Conservation (phyloP, 1,140 invertebrate genomes). For the Aphaenogaster ashmeadi region DNA sequence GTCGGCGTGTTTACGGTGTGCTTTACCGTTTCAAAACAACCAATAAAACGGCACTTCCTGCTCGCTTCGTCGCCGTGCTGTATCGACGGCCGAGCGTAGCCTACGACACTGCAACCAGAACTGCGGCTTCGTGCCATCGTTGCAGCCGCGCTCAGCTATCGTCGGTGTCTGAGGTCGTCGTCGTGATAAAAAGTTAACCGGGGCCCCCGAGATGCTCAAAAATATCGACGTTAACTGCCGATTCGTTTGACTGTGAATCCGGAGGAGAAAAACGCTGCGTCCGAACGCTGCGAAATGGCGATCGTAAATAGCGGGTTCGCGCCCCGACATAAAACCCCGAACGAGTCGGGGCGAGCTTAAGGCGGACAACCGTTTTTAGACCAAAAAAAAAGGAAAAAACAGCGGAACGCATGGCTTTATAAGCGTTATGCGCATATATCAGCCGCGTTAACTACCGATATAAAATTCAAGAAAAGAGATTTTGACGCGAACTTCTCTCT, state of each 20-base stretch:
- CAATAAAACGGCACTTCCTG: constrained; percentile 71
- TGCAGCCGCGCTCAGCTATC: background rate
- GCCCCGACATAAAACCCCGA: constrained; percentile 69
- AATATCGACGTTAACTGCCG: constrained; percentile 45
- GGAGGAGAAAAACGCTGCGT: constrained; percentile 29
- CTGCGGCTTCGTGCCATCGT: constrained; percentile 17
- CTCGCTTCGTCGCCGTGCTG: constrained; percentile 11
- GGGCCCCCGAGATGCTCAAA: background rate
- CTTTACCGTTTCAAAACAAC: constrained; percentile 76
- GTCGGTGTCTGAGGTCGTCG: constrained; percentile 3
- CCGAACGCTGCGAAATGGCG: constrained; percentile 45
- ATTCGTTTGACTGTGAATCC: constrained; percentile 35
- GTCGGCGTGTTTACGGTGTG: constrained; percentile 69
- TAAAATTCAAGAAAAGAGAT: constrained; percentile 72
- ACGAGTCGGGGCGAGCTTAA: constrained; percentile 61
- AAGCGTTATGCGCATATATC: constrained; percentile 71
- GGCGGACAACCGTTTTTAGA: constrained; percentile 28
- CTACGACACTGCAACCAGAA: constrained; percentile 59
- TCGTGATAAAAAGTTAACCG: constrained; percentile 23
- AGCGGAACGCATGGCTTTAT: constrained; percentile 55
- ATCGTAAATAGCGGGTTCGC: constrained; percentile 72
- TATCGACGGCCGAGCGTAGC: constrained; percentile 21
- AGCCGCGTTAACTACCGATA: constrained; percentile 75
- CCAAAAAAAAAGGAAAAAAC: constrained; percentile 53
- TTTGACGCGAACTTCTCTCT: background rate